A percentile compares a stretch with the other conserved stretches of the same genome.
Conservation (phyloP, 2,113 vertebrate genomes). For the Istiophorus platypterus region DNA sequence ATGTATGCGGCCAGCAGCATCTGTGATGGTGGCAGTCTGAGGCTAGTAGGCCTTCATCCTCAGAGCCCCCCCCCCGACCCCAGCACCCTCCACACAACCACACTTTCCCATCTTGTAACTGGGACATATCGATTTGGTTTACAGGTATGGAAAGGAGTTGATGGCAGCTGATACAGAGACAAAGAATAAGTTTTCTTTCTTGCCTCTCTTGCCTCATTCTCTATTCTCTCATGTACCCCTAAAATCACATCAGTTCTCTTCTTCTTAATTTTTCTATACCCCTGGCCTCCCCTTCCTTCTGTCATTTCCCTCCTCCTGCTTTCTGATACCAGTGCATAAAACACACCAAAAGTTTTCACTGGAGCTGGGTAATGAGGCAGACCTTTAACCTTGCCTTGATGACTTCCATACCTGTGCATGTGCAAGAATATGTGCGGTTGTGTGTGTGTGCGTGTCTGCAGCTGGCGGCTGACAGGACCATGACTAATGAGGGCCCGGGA, state of each 20-base stretch:
- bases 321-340: constrained; percentile 89
- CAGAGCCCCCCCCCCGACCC: constrained; percentile 76
- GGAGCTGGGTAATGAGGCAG: constrained; percentile 98
- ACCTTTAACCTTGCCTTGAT: constrained; percentile 96
- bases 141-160: constrained; percentile 79
- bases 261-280: constrained; percentile 41
- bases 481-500: constrained; percentile 98
- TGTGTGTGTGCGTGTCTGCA: constrained; percentile 89
- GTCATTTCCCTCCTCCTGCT: constrained; percentile 53
- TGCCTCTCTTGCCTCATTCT: not conserved
- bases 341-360: constrained; percentile 98
- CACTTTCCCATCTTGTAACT: constrained; percentile 83
- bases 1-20: constrained; percentile 87
- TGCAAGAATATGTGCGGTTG: constrained; percentile 89
- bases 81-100: constrained; percentile 10
- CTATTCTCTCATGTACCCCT: constrained; percentile 29
- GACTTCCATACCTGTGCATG: constrained; percentile 98
- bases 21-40: constrained; percentile 77
- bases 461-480: constrained; percentile 93
- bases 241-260: constrained; percentile 45
- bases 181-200: constrained; percentile 29
- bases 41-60: constrained; percentile 30
- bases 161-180: not conserved
- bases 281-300: not conserved
- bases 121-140: constrained; percentile 88